phyloP scores from a whole-genome alignment of 2,113 vertebrate genomes.

The Dicentrarchus labrax region DNA sequence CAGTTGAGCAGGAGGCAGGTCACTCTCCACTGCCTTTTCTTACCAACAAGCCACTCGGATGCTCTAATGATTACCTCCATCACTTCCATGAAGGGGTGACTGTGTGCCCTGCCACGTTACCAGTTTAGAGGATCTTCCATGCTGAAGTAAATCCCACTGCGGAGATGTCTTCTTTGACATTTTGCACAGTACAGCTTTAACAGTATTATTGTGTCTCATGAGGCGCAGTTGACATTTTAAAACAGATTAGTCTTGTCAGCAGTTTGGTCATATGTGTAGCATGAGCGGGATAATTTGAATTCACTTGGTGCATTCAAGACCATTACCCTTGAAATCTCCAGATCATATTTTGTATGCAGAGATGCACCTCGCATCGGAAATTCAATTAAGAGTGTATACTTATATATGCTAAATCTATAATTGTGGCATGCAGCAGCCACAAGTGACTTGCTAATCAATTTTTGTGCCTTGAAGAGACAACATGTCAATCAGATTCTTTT shows the following conservation, averaged over 20 bases:
- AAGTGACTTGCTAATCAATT: slow-evolving; percentile 64
- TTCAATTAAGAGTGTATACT: slow-evolving; percentile 63
- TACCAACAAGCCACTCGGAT: slow-evolving; percentile 22
- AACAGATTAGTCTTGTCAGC: slow-evolving; percentile 16
- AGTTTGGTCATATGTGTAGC: slow-evolving; percentile 3
- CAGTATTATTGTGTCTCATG: background rate
- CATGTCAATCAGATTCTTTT: slow-evolving; percentile 64
- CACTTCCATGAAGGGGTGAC: background rate
- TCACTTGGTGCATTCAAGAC: background rate
- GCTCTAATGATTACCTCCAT: slow-evolving; percentile 33
- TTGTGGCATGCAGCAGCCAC: slow-evolving; percentile 43
- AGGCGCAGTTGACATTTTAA: slow-evolving; percentile 1
- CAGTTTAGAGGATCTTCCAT: background rate
- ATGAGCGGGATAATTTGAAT: slow-evolving; percentile 7
- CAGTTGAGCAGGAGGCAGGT: background rate
- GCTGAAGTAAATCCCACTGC: slow-evolving; percentile 1
- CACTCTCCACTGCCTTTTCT: background rate
- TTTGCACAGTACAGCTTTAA: background rate
- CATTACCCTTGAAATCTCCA: slow-evolving; percentile 65
- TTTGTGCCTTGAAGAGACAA: slow-evolving; percentile 65
- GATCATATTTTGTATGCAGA: slow-evolving; percentile 62
- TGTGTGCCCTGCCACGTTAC: background rate
- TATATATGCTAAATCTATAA: slow-evolving; percentile 66
- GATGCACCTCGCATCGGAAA: slow-evolving; percentile 33
- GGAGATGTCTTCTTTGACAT: background rate